phyloP scores from a whole-genome alignment of 2,113 vertebrate species.

The Cynoglossus semilaevis region DNA sequence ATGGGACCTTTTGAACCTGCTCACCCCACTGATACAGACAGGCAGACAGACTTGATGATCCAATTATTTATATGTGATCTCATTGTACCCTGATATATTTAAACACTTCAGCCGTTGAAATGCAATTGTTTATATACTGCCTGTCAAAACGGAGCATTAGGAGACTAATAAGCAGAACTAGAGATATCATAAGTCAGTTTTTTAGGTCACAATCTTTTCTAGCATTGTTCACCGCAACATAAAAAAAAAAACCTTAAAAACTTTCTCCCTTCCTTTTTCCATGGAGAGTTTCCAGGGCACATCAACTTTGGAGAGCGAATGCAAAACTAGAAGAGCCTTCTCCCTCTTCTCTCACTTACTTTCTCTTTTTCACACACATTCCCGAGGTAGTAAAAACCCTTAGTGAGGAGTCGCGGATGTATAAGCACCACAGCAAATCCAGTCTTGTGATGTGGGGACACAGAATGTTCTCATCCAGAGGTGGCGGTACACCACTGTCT shows the following conservation, averaged over 20 bases:
- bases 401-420: neutral
- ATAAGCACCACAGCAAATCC: constrained; percentile 8
- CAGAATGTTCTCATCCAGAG: constrained; percentile 4
- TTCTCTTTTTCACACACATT: constrained; percentile 25
- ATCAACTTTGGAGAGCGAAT: constrained; percentile 11
- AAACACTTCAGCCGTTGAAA: constrained; percentile 13
- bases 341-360: constrained; percentile 9
- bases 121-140: constrained; percentile 33
- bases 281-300: constrained; percentile 6
- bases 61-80: constrained; percentile 38
- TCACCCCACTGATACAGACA: constrained; percentile 59
- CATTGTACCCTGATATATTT: constrained; percentile 26
- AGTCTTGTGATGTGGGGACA: neutral
- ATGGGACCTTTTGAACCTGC: constrained; percentile 68
- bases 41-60: constrained; percentile 30
- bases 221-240: constrained; percentile 21
- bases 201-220: constrained; percentile 20
- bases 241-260: constrained; percentile 14
- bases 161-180: constrained; percentile 12
- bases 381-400: constrained; percentile 23
- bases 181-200: constrained; percentile 24
- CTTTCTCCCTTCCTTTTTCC: constrained; percentile 17
- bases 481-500: constrained; percentile 8
- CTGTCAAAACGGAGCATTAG: constrained; percentile 10
- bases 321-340: neutral